Evolutionary conservation across 35 echinoderm and acorn worm species (phyloP), one percentile per base, ranked within the genome.

Genomic region (Apostichopus californicus): DNA sequence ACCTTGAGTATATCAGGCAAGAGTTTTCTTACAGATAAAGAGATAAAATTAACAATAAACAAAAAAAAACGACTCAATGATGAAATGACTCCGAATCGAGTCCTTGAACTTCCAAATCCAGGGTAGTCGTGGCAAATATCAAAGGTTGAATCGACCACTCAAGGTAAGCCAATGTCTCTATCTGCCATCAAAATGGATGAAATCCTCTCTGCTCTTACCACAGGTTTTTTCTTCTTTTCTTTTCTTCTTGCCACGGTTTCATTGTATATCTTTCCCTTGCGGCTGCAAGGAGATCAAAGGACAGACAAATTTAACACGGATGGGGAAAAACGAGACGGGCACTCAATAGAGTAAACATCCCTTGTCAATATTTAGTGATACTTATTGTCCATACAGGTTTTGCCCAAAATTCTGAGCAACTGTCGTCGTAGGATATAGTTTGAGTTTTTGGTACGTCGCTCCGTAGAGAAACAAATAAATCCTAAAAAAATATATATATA

Each of bases 181-280:
- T 0, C 7, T 46, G 34, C 34, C 34, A 46, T 46, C 34, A 68
- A 11, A 68, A 11, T 68, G 64, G 64, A 68, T 68, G 64, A 11
- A 68, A 11, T 14, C 18, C 11, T 68, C 11, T 68, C 18, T 68
- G 18, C 64, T 18, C 11, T 68, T 68, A 68, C 64, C 64, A 68
- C 64, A 11, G 18, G 18, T 68, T 8, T 68, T 68, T 68, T 11
- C 11, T 18, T 68, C 64, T 14, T 11, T 46, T 46, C 34, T 46
- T 46, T 46, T 46, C 34, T 46, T 46, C 34, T 68, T 68, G 64
- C 14, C 34, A 83, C 80, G 34, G 34, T 4, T 46, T 46, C 34
- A 46, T 46, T 55, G 52, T 12, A 83, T 83, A 6, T 83, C 80
- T 83, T 83, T 83, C 20, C 80, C 80, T 17, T 83, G 80, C 26